Conservation (phyloP, 1,140 invertebrate species). For the Leptinotarsa texana region DNA sequence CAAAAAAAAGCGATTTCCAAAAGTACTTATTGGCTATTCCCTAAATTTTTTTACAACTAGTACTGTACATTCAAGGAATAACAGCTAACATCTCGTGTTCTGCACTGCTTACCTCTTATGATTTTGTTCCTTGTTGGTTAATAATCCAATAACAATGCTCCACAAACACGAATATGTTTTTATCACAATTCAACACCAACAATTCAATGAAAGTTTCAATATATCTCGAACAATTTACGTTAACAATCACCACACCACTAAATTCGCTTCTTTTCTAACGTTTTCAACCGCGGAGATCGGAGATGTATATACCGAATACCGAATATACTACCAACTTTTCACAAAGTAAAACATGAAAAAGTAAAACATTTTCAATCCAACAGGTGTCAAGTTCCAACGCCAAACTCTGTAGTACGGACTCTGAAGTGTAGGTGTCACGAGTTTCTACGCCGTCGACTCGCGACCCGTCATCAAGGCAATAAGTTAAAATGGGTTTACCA, state of each 20-base stretch:
- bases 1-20: background rate
- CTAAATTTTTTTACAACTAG: too few relatives aligned
- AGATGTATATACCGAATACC: background rate
- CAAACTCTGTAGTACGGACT: background rate
- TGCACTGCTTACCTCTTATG: constrained; percentile 1
- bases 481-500: too few relatives aligned
- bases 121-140: background rate
- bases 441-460: background rate
- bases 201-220: background rate
- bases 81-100: background rate
- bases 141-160: background rate
- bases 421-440: background rate
- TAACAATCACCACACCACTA: background rate
- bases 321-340: background rate
- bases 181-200: background rate
- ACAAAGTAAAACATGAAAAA: background rate
- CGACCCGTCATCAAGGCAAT: too few relatives aligned
- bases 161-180: background rate
- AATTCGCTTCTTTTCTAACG: background rate
- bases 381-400: background rate
- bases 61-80: background rate
- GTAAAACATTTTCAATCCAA: background rate
- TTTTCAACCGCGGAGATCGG: background rate
- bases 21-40: background rate
- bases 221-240: background rate